Evolutionary conservation across 2,797 vertebrate genomes (phyloP).

Genomic region (Hydrolagus colliei): DNA sequence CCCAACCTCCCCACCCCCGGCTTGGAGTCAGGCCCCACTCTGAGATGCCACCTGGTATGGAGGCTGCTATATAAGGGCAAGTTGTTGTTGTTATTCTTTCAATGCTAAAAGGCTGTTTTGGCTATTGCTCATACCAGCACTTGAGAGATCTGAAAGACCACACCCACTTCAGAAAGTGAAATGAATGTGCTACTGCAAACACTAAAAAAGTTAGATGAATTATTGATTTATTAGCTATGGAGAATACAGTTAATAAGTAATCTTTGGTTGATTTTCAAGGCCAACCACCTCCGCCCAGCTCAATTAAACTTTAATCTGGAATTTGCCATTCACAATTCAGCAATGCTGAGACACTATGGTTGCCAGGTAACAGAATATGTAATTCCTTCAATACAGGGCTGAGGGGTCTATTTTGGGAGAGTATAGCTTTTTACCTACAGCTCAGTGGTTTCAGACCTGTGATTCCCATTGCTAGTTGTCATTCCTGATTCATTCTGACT

Average conservation of each 20-base stretch:
- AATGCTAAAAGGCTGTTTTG: no score
- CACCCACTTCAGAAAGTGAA: neutral
- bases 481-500: neutral
- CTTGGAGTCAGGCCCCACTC: no score
- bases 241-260: conserved; percentile 6
- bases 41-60: no score
- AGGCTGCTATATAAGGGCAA: no score
- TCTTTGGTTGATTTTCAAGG: neutral
- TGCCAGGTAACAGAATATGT: conserved; percentile 23
- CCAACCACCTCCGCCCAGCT: neutral
- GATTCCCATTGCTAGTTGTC: neutral
- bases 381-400: neutral
- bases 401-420: conserved; percentile 10
- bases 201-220: conserved; percentile 14
- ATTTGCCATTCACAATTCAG: neutral
- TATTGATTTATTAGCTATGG: neutral
- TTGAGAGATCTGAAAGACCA: no score
- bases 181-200: neutral
- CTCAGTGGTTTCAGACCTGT: neutral
- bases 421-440: neutral
- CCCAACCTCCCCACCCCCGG: no score
- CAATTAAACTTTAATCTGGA: conserved; percentile 23
- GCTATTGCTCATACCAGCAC: no score
- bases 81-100: no score
- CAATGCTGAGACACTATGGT: neutral